Evolutionary conservation across 2,797 vertebrate species (phyloP), one percentile per base, ranked within the genome.

Genomic region (Aselliscus stoliczkanus): DNA sequence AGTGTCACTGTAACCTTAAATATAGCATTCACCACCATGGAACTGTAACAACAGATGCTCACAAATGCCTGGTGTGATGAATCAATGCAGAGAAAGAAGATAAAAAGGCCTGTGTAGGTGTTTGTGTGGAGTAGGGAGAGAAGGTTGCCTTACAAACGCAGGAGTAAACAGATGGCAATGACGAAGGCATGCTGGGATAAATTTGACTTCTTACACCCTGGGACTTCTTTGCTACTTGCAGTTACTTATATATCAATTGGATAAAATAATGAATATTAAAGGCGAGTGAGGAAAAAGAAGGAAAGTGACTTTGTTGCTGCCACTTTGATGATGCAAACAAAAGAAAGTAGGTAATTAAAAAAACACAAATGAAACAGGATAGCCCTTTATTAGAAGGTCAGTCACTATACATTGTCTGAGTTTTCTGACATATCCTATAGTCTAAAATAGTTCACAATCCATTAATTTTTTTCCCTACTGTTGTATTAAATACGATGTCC

Each of bases 1-100:
- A 87, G 92, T 97, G 88, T 97, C 93, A 93, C 21, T 92, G 56
- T 82, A 94, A 80, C 81, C 44, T 97, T 97, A 96, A 97, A 94
- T 97, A 96, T 81, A 97, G 92, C n/a, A 13, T 86, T 96, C 50
- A n/a, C 73, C 64, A 93, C 90, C 1, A 0, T 91, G 77, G 94
- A 95, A 90, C 50, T 18, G 62, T 81, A 95, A 87, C 83, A 93
- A 87, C 90, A 96, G 93, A 95, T 90, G 90, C 72, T 97, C 60
- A 15, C 88, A 75, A 72, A 90, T 23, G 81, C 67, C 77, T 89
- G 60, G 77, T 44, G 64, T 92, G 95, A 96, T 95, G 88, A 96
- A 81, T 95, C 90, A 89, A 69, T 52, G 23, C 42, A 34, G 85
- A 81, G 84, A 93, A 85, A 87, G 77, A 31, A 95, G 44, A 97